Conservation (phyloP, 2,888 invertebrate genomes). For the Euproctis similis region DNA sequence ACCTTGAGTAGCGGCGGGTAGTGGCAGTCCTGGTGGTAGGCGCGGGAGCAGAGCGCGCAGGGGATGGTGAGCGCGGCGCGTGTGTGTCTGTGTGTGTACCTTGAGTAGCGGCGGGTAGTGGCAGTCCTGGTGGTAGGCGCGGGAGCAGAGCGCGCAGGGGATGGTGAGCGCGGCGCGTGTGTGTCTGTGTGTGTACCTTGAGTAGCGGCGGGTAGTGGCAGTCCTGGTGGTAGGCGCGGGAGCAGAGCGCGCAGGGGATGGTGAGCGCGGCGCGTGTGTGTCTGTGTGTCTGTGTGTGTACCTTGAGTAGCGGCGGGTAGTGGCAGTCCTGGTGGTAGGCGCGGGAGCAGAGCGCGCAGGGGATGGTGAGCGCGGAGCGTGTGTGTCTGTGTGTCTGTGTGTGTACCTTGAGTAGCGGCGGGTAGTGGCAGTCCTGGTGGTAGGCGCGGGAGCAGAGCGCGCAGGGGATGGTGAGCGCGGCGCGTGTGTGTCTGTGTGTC, state of each 20-base stretch:
- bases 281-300: too few relatives aligned
- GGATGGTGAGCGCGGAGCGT: constrained; percentile 84
- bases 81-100: too few relatives aligned
- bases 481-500: too few relatives aligned
- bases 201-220: constrained; percentile 88
- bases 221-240: constrained; percentile 93
- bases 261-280: constrained; percentile 75
- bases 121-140: constrained; percentile 95
- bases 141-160: constrained; percentile 91
- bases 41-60: constrained; percentile 93
- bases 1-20: constrained; percentile 80
- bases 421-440: too few relatives aligned
- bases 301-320: constrained; percentile 80
- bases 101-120: constrained; percentile 83
- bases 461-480: too few relatives aligned
- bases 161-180: constrained; percentile 80
- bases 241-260: constrained; percentile 92
- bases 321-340: constrained; percentile 96
- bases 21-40: constrained; percentile 95
- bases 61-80: constrained; percentile 80
- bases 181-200: too few relatives aligned
- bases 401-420: too few relatives aligned
- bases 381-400: too few relatives aligned
- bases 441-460: too few relatives aligned
- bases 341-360: constrained; percentile 92